A percentile compares a stretch with the other conserved stretches of the same genome.
These are phyloP conservation scores for Nothoprocta pentlandii DNA, from an alignment of 2,113 vertebrate genomes.

Conservation along the genomic window DNA sequence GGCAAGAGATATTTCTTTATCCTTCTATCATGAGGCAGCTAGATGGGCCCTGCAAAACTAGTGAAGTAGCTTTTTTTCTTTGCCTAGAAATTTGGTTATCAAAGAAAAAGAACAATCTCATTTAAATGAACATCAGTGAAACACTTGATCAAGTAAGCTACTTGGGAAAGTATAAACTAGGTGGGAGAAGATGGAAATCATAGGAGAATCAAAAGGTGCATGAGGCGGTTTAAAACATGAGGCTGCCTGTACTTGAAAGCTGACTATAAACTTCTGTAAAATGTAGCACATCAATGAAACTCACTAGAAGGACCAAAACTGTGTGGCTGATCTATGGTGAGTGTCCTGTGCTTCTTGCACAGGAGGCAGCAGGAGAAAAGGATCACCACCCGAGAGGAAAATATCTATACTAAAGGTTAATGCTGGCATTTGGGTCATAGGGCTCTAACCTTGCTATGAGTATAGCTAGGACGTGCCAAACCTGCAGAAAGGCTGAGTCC, in stretches of 20 bases:
- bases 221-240: background rate
- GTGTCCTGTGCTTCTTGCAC: background rate
- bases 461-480: background rate
- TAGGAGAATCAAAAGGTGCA: background rate
- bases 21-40: background rate
- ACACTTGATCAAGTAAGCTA: background rate
- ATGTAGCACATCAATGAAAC: background rate
- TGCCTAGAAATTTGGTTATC: background rate
- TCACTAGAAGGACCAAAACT: background rate
- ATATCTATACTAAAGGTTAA: background rate
- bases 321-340: background rate
- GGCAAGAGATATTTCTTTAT: background rate
- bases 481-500: background rate
- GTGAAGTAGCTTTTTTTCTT: background rate
- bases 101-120: background rate
- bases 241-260: background rate
- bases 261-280: background rate
- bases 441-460: background rate
- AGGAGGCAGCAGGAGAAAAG: background rate
- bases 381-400: background rate
- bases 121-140: constrained; percentile 1
- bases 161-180: background rate
- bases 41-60: background rate
- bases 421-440: background rate
- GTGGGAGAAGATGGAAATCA: background rate